Evolutionary conservation across 2,113 vertebrate genomes (phyloP).

Genomic region (Physeter macrocephalus): DNA sequence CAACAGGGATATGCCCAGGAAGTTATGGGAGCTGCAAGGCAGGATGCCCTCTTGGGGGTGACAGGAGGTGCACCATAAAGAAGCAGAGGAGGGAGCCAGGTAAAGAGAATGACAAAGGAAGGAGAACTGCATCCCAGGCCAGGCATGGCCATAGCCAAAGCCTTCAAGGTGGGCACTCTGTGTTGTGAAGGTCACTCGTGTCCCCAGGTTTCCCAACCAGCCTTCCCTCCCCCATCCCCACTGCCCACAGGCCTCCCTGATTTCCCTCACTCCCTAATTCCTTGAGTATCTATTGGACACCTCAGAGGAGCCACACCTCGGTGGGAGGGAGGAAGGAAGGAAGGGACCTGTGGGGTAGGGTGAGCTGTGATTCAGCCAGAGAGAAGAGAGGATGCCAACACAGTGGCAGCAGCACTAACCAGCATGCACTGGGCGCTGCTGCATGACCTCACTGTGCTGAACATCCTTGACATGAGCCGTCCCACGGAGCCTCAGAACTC

Average conservation of each 20-base stretch:
- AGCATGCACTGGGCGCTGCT: rapidly evolving
- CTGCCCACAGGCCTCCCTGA: not conserved
- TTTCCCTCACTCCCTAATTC: not conserved
- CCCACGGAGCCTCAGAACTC: rapidly evolving
- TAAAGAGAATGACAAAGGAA: no score
- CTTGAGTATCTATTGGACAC: not conserved
- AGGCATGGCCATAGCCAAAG: not conserved
- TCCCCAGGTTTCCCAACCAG: not conserved
- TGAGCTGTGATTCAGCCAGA: not conserved
- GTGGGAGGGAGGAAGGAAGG: not conserved
- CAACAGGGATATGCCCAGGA: not conserved
- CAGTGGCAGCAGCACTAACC: not conserved
- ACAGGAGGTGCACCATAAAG: not conserved
- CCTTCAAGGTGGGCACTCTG: not conserved
- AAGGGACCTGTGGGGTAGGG: not conserved
- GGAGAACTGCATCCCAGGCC: not conserved
- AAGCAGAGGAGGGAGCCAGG: not conserved
- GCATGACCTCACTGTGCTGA: not conserved
- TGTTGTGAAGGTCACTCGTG: not conserved
- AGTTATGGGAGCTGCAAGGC: no score
- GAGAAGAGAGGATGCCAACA: not conserved
- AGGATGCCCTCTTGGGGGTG: not conserved
- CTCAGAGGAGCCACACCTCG: not conserved
- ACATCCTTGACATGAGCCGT: rapidly evolving
- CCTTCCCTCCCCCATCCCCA: not conserved